Evolutionary conservation across 2,888 invertebrate genomes (phyloP), one percentile per base, ranked within the genome.

Genomic region (Saturnia japonica): DNA sequence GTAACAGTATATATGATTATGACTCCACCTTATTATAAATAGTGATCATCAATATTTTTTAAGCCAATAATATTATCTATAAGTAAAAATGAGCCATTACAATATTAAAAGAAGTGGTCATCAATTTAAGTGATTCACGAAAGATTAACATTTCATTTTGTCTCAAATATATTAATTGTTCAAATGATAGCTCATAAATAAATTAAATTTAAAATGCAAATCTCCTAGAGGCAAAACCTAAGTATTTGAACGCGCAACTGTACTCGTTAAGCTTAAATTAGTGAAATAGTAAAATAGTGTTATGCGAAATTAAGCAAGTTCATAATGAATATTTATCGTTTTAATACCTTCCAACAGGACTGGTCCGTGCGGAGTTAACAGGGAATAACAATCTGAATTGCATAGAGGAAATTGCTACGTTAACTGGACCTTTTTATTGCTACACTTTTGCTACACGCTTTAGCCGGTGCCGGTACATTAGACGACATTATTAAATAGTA

Each of bases 241-340:
- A 51, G 67, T 71, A 68, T 68, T 67, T 40, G 40, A 64, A 60
- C 51, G 64, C 57, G 16, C 54, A 83, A 77, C 81, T 80, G 77
- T 84, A 78, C 81, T 78, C 80, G 85, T 86, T 88, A 87, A 87
- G 87, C 85, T 87, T 84, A 87, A 91, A 91, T 91, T 90, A 91
- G 87, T 84, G 86, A 85, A 89, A 90, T 89, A 89, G 88, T 91
- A 90, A 90, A 89, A 88, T 89, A 91, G 88, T 87, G 87, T 82
- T 85, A 84, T 88, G 84, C 84, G 85, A 89, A 91, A 93, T 93
- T 92, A 91, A 92, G 90, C 89, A 88, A 93, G 87, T 91, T 91
- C 88, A 89, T 93, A 93, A 93, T 92, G 89, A 91, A 91, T 93
- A 93, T 93, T 93, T 93, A 93, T 91, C 78, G 91, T 82, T 89